Evolutionary conservation across 2,797 vertebrate species (phyloP).

Genomic region (Lagodon rhomboides): DNA sequence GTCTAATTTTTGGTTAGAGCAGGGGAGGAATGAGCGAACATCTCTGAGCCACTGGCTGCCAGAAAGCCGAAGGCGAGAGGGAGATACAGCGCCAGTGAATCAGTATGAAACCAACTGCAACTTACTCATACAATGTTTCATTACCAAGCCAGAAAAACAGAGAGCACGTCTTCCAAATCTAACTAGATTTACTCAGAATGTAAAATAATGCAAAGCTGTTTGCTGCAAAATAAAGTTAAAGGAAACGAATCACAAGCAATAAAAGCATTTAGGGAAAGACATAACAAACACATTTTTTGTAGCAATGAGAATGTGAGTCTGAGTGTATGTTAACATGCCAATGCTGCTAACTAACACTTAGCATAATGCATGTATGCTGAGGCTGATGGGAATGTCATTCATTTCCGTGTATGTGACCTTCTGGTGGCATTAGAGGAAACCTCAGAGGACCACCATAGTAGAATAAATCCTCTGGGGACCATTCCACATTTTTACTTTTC

Average conservation of each 20-base stretch:
- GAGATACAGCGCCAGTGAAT: background rate
- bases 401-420: background rate
- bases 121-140: background rate
- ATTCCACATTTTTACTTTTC: too few relatives aligned
- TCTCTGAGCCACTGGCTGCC: background rate
- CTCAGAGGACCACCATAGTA: background rate
- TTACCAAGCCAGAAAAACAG: background rate
- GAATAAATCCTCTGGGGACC: background rate
- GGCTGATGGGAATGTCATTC: background rate
- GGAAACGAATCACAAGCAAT: background rate
- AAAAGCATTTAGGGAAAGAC: background rate
- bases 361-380: background rate
- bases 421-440: background rate
- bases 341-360: background rate
- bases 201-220: background rate
- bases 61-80: slow-evolving; percentile 7
- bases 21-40: slow-evolving; percentile 27
- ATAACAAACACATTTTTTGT: too few relatives aligned
- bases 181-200: background rate
- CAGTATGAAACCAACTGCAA: background rate
- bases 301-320: too few relatives aligned
- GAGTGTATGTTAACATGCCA: background rate
- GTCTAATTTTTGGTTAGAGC: background rate
- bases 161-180: background rate
- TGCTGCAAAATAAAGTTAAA: background rate